Percentiles rank a stretch among this genome's conserved stretches.
Conservation (phyloP, 35 echinoderm and acorn worm species). For the Lytechinus pictus region DNA sequence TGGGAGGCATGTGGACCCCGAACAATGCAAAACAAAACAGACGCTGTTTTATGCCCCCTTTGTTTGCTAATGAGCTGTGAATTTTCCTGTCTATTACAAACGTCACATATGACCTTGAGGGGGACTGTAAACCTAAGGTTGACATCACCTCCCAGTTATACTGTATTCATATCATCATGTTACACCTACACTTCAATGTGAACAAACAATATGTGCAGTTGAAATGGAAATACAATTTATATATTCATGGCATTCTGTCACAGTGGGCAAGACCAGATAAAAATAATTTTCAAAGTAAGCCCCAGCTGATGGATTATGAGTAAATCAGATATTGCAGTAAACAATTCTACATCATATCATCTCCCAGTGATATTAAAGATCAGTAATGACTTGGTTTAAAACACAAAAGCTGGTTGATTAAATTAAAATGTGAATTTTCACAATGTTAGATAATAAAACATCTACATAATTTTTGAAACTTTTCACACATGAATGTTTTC, state of each 20-base stretch:
- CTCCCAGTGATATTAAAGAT: no score
- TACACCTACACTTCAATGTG: neutral
- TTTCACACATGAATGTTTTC: no score
- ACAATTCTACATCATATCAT: no score
- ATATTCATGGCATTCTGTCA: neutral
- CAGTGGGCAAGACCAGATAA: no score
- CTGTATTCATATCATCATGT: neutral
- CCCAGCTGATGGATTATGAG: no score
- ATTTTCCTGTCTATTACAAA: constrained; percentile 20
- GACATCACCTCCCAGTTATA: neutral
- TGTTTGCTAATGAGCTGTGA: constrained; percentile 18
- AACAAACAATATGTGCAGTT: neutral
- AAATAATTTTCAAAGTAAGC: no score
- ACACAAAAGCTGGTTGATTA: no score
- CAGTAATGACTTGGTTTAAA: no score
- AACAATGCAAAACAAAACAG: constrained; percentile 19
- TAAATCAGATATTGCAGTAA: no score
- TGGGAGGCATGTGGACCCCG: neutral
- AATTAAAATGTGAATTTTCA: no score
- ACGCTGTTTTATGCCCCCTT: constrained; percentile 16
- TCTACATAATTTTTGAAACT: no score
- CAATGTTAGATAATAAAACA: no score
- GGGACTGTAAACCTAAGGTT: neutral
- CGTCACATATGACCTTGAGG: constrained; percentile 1
- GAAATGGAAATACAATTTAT: neutral